These are phyloP conservation scores for Dynastes tityus DNA, from an alignment of 2,888 invertebrate genomes.

Conservation along the genomic window DNA sequence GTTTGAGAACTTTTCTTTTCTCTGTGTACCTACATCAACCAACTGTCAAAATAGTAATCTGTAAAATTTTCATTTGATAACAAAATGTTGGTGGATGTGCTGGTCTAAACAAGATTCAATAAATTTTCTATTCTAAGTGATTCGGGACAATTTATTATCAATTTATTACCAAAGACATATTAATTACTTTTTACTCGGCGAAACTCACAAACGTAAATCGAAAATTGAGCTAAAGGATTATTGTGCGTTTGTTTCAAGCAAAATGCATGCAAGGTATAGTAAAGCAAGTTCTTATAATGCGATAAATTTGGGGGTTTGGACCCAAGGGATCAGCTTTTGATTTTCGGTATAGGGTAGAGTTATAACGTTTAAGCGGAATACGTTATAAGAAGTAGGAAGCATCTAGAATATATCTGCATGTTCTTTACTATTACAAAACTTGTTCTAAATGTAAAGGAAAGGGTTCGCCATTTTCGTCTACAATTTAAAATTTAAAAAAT, in stretches of 20 bases:
- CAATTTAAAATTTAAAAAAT: neutral
- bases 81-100: neutral
- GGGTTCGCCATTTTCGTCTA: neutral
- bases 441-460: constrained; percentile 3
- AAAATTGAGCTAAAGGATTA: too few relatives aligned
- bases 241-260: too few relatives aligned
- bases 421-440: constrained; percentile 12
- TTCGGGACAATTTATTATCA: too few relatives aligned
- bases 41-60: too few relatives aligned
- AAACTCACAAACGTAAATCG: too few relatives aligned
- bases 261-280: too few relatives aligned
- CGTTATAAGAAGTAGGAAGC: constrained; percentile 36
- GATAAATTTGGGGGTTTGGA: constrained; percentile 53
- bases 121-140: too few relatives aligned
- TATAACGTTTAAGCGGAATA: constrained; percentile 60
- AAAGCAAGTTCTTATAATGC: constrained; percentile 54
- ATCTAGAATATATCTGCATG: constrained; percentile 2
- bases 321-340: constrained; percentile 61
- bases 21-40: too few relatives aligned
- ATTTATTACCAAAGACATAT: too few relatives aligned
- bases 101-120: too few relatives aligned
- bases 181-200: neutral
- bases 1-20: too few relatives aligned
- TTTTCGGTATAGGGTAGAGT: constrained; percentile 61
- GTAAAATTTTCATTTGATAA: too few relatives aligned